These are phyloP conservation scores for Elysia crispata DNA, from an alignment of 2,888 invertebrate genomes.

Conservation along the genomic window DNA sequence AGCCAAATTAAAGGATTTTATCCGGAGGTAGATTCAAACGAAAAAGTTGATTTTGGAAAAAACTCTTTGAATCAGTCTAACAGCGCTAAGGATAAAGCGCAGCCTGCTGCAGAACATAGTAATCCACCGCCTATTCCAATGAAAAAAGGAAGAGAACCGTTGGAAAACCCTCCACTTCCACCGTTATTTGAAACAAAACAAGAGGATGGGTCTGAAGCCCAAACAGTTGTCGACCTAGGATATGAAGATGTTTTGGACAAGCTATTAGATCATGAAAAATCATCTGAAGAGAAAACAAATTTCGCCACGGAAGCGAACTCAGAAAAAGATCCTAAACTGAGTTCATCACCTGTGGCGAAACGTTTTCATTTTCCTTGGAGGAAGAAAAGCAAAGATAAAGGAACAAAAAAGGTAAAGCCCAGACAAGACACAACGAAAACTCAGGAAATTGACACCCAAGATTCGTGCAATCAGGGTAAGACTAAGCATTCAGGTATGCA, in stretches of 20 bases:
- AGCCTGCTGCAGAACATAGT: not conserved
- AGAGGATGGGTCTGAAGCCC: not conserved
- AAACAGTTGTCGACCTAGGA: not conserved
- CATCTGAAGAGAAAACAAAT: not conserved
- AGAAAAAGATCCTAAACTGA: not conserved
- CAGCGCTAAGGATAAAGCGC: too few species aligned
- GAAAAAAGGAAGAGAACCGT: not conserved
- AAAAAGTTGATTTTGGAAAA: too few species aligned
- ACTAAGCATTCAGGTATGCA: too few species aligned
- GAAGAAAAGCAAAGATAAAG: conserved; percentile 25
- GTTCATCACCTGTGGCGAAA: not conserved
- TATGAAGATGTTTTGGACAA: conserved; percentile 33
- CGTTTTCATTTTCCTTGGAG: conserved; percentile 30
- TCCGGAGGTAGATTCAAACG: too few species aligned
- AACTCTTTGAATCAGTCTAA: too few species aligned
- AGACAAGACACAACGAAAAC: too few species aligned
- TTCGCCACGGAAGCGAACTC: not conserved
- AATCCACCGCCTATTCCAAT: not conserved
- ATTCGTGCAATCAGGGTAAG: too few species aligned
- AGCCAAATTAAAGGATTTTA: too few species aligned
- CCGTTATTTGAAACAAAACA: not conserved
- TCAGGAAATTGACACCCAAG: too few species aligned
- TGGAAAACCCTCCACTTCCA: too few species aligned
- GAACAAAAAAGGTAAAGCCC: not conserved
- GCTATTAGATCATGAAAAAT: not conserved